Evolutionary conservation across 2,797 vertebrate species (phyloP).

Genomic region (Erpetoichthys calabaricus): DNA sequence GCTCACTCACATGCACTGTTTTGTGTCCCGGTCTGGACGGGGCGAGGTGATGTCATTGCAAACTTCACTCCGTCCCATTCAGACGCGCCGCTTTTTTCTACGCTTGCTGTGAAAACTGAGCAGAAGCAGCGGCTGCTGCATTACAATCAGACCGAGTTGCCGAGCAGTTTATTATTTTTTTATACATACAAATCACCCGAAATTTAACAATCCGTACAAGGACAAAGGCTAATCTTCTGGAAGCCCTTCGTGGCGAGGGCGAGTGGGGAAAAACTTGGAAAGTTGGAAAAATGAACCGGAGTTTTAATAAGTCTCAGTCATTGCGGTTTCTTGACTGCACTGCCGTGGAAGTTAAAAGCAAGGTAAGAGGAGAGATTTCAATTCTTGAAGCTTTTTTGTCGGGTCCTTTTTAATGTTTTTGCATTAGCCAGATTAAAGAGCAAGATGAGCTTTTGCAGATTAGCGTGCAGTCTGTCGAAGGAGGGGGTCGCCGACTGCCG

Average conservation of each 20-base stretch:
- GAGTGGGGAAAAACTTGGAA: constrained; percentile 1
- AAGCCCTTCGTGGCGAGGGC: constrained; percentile 29
- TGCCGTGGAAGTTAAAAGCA: constrained; percentile 92
- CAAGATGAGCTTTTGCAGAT: too few relatives aligned
- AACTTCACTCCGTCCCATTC: constrained; percentile 45
- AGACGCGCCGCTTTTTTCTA: constrained; percentile 26
- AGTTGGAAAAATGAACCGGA: constrained; percentile 71
- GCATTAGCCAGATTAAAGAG: not conserved
- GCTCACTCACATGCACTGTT: not conserved
- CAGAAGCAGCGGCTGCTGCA: too few relatives aligned
- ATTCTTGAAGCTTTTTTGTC: not conserved
- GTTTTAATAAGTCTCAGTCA: constrained; percentile 80
- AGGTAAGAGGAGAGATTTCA: constrained; percentile 53
- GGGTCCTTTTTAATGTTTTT: not conserved
- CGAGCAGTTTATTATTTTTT: too few relatives aligned
- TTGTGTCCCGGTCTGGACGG: constrained; percentile 21
- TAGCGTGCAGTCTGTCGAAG: too few relatives aligned
- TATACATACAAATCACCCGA: too few relatives aligned
- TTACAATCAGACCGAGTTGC: too few relatives aligned
- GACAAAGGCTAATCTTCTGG: constrained; percentile 10
- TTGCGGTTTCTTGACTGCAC: constrained; percentile 67
- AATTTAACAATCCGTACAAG: too few relatives aligned
- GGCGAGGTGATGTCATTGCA: constrained; percentile 52
- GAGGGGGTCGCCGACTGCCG: too few relatives aligned
- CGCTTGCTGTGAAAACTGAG: constrained; percentile 4